Evolutionary conservation across 2,888 invertebrate species (phyloP).

Genomic region (Melikaiella ostensackeni): DNA sequence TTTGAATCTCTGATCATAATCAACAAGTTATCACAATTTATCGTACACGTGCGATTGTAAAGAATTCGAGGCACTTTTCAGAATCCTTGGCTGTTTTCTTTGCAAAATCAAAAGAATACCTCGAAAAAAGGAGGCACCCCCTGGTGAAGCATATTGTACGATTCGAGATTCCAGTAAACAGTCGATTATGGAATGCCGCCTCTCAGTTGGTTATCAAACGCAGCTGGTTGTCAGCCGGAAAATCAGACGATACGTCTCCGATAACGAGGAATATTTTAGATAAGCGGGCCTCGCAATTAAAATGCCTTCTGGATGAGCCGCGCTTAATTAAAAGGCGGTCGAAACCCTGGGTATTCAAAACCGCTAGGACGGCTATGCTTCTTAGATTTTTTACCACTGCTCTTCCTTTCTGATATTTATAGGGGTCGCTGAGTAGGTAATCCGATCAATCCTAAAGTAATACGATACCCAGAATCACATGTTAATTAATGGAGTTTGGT

Average conservation of each 20-base stretch:
- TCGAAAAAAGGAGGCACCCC: not conserved
- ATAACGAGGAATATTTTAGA: slow-evolving; percentile 72
- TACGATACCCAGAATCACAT: slow-evolving; percentile 33
- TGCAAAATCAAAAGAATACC: slow-evolving; percentile 1
- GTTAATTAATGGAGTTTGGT: slow-evolving; percentile 40
- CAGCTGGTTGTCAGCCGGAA: slow-evolving; percentile 66
- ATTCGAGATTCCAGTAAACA: slow-evolving; percentile 50
- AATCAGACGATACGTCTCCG: slow-evolving; percentile 69
- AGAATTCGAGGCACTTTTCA: not conserved
- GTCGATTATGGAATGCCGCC: slow-evolving; percentile 60
- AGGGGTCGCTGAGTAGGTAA: slow-evolving; percentile 36
- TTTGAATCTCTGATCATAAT: slow-evolving; percentile 46
- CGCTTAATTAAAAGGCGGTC: slow-evolving; percentile 61
- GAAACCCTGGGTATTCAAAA: slow-evolving; percentile 43
- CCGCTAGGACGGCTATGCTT: slow-evolving; percentile 31
- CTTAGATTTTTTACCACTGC: slow-evolving; percentile 36
- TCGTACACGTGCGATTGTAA: slow-evolving; percentile 41
- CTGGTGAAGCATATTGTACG: slow-evolving; percentile 7
- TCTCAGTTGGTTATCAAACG: slow-evolving; percentile 59
- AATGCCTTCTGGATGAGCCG: slow-evolving; percentile 70
- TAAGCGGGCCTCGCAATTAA: slow-evolving; percentile 72
- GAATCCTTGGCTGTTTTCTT: not conserved
- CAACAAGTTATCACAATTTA: slow-evolving; percentile 42
- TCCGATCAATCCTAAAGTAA: slow-evolving; percentile 39
- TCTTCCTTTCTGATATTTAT: slow-evolving; percentile 29